Percentiles rank a stretch among this genome's conserved stretches.
phyloP scores from a whole-genome alignment of 2,888 invertebrate species.

The Oxystoma pomonae region DNA sequence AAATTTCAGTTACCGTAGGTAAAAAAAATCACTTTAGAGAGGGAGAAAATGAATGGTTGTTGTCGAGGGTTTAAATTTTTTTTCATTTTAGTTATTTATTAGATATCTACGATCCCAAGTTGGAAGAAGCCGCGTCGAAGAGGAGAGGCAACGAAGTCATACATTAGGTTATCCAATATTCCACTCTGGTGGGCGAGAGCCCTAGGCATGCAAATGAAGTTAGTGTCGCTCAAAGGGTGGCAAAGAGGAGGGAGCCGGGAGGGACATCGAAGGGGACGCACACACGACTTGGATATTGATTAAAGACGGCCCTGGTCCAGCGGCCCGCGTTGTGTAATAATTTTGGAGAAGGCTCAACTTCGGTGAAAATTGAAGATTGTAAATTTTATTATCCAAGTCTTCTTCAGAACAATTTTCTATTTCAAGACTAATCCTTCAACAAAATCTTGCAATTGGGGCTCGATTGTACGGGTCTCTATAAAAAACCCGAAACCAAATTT shows the following conservation, averaged over 20 bases:
- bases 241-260: constrained; percentile 26
- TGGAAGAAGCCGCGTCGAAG: neutral
- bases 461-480: too few species aligned
- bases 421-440: too few species aligned
- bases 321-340: constrained; percentile 25
- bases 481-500: too few species aligned
- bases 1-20: too few species aligned
- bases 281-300: constrained; percentile 39
- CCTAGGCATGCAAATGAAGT: constrained; percentile 51
- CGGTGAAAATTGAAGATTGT: too few species aligned
- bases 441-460: too few species aligned
- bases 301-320: constrained; percentile 46
- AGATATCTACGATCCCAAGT: neutral
- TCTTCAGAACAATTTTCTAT: too few species aligned
- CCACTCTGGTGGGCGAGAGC: constrained; percentile 48
- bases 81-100: too few species aligned
- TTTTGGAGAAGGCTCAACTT: neutral
- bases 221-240: constrained; percentile 38
- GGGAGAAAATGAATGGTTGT: too few species aligned
- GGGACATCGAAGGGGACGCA: neutral
- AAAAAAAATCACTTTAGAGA: too few species aligned
- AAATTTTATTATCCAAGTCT: too few species aligned
- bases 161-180: constrained; percentile 49
- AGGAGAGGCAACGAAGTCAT: constrained; percentile 34
- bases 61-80: too few species aligned